Percentiles rank a stretch among this genome's conserved stretches.
Conservation (phyloP, 2,888 invertebrate species). For the Perdita meconis region DNA sequence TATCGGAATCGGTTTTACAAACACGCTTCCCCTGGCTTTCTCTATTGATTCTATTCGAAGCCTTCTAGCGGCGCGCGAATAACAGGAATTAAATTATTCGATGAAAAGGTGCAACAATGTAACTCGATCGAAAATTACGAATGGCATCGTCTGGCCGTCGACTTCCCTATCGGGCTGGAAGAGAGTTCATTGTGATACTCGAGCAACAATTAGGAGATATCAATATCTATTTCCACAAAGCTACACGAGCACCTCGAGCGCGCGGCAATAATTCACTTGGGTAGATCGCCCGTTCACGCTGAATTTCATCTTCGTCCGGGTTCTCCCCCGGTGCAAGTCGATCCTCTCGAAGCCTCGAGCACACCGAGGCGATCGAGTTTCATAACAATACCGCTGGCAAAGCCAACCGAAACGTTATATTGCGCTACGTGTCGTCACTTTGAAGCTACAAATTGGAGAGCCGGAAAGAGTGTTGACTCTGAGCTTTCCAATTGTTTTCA, state of each 20-base stretch:
- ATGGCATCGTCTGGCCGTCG: neutral
- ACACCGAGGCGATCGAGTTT: constrained; percentile 88
- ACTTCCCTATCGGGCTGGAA: constrained; percentile 6
- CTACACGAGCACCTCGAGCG: constrained; percentile 16
- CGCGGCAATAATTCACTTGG: constrained; percentile 55
- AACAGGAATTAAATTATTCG: neutral
- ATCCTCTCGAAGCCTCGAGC: constrained; percentile 49
- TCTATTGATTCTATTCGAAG: neutral
- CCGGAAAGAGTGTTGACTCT: constrained; percentile 1
- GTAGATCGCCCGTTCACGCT: constrained; percentile 51
- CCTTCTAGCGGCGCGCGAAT: neutral
- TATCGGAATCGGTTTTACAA: neutral
- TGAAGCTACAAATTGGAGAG: neutral
- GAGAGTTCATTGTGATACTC: constrained; percentile 12
- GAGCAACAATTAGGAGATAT: constrained; percentile 47
- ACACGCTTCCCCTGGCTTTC: neutral
- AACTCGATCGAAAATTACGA: constrained; percentile 9
- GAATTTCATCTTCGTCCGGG: constrained; percentile 42
- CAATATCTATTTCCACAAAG: constrained; percentile 45
- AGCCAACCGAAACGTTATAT: constrained; percentile 86
- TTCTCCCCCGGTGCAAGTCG: constrained; percentile 12
- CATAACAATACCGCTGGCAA: constrained; percentile 87
- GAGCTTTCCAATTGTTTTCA: constrained; percentile 16
- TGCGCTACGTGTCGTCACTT: constrained; percentile 11
- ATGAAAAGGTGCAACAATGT: neutral